Evolutionary conservation across 2,113 vertebrate genomes (phyloP), one percentile per base, ranked within the genome.

Genomic region (Rhabdornis inornatus): DNA sequence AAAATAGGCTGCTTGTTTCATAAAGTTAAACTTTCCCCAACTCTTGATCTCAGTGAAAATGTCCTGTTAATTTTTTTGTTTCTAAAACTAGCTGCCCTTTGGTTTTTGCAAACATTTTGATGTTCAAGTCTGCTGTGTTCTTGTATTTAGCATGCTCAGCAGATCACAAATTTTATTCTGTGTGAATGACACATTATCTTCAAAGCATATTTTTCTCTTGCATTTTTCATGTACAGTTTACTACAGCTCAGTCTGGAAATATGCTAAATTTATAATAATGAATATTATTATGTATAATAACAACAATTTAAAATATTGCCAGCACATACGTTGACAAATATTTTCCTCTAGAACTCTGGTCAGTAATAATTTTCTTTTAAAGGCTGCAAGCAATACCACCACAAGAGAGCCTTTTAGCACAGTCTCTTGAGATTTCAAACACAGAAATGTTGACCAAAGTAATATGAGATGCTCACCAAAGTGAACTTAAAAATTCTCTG

Each of bases 161-260:
- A 97, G 91, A 97, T 95, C 84, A 95, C 31, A 92, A 91, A 92
- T 96, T 95, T 95, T 97, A 96, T 95, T 96, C 87, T 69, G 94
- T 95, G 94, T 95, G 94, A 96, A 96, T 78, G 87, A 94, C 94
- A 96, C 92, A 53, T 96, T 89, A 91, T 94, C 94, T 91, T 94
- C 92, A 96, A 97, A 97, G 95, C 94, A 94, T 97, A 96, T 96
- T 97, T 97, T 97, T 91, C 95, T 92, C 89, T 75, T 95, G 92
- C 87, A 82, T 94, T 97, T 96, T 92, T 94, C 91, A 96, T 75
- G 76, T 94, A 94, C 92, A 96, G 92, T 95, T 97, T 95, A 94
- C 92, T 81, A 96, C 91, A 96, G 88, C 94, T 95, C 90, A 76
- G 63, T 71, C 69, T 94, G 52, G 84, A 96, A 97, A 94, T 94